phyloP scores from a whole-genome alignment of 2,888 invertebrate species.

The Hirtodrosophila alboralis region DNA sequence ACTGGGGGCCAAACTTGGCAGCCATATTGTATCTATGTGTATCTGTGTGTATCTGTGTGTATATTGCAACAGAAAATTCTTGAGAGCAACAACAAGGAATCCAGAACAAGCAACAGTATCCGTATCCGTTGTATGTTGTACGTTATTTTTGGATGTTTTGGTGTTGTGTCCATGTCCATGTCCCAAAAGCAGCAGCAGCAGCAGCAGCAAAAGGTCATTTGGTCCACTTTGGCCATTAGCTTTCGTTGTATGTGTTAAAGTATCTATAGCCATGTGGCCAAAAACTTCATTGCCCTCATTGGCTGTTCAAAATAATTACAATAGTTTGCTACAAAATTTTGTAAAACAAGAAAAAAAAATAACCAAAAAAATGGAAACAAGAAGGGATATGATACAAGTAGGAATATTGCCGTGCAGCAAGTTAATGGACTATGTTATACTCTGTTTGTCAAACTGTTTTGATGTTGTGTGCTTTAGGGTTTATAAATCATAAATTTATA shows the following conservation, averaged over 20 bases:
- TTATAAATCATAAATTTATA: too few relatives aligned
- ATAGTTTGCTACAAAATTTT: conserved; percentile 55
- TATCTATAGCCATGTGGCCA: conserved; percentile 26
- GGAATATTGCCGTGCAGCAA: too few relatives aligned
- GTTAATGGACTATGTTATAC: too few relatives aligned
- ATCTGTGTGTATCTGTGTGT: too few relatives aligned
- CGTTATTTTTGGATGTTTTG: neutral
- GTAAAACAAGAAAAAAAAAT: too few relatives aligned
- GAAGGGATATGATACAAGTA: too few relatives aligned
- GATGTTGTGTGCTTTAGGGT: too few relatives aligned
- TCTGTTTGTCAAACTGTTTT: too few relatives aligned
- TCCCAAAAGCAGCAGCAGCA: conserved; percentile 55
- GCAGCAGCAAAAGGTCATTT: conserved; percentile 70
- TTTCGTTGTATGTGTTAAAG: conserved; percentile 24
- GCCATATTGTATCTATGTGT: conserved; percentile 54
- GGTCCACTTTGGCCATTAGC: conserved; percentile 58
- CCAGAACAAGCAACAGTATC: conserved; percentile 51
- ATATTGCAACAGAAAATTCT: conserved; percentile 43
- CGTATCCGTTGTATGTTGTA: conserved; percentile 17
- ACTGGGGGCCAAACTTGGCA: conserved; percentile 33
- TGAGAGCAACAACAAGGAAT: conserved; percentile 21
- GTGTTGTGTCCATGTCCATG: conserved; percentile 16
- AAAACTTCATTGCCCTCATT: conserved; percentile 65
- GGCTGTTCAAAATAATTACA: conserved; percentile 78
- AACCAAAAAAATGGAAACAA: conserved; percentile 6